Base-by-base conservation (phyloP, 2,113 vertebrate species). In the Marcusenius ussheri region DNA sequence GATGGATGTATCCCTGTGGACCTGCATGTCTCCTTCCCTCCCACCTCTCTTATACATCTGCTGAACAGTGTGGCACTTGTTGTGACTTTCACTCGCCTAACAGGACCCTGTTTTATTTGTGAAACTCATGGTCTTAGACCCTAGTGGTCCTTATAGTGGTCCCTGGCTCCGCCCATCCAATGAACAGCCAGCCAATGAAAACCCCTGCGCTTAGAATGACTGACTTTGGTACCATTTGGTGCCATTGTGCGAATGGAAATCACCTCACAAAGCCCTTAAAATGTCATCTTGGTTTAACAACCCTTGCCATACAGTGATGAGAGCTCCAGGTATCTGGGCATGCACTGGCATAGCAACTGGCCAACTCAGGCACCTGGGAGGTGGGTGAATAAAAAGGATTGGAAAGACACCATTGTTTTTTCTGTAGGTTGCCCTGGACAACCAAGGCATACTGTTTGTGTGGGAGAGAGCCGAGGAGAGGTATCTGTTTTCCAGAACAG, bases 351-450 rank as follows among this genome's bases (percentile, higher is more conserved):
- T 42, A 42, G 35, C 5, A 3, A 13, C 5, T 77, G 35, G 35
- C 15, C 35, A 39, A 19, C 35, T 80, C 74, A 19, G 74, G 39
- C 74, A 80, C 74, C 74, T 80, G 35, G 31, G 31, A 39, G 15
- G 5, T 39, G 31, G 62, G 5, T 42, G 74, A 80, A 80, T 80
- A 19, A 35, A 42, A 80, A 80, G 13, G 31, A 39, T 19, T 80
- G 17, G 35, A 19, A 19, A 80, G 74, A 27, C 9, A 42, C 74
- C 13, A 80, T 80, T 80, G 5, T 80, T 80, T 70, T 77, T 77
- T 42, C 74, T 80, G 74, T 17, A 80, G 74, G 74, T 80, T 80
- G 74, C 74, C 74, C 74, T 19, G 74, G 74, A 80, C 74, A 80
- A 80, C 74, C 74, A 42, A 42, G 31, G 35, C 13, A 42, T 42